Evolutionary conservation across 2,888 invertebrate genomes (phyloP), one percentile per base, ranked within the genome.

Genomic region (Synanthedon formicaeformis): DNA sequence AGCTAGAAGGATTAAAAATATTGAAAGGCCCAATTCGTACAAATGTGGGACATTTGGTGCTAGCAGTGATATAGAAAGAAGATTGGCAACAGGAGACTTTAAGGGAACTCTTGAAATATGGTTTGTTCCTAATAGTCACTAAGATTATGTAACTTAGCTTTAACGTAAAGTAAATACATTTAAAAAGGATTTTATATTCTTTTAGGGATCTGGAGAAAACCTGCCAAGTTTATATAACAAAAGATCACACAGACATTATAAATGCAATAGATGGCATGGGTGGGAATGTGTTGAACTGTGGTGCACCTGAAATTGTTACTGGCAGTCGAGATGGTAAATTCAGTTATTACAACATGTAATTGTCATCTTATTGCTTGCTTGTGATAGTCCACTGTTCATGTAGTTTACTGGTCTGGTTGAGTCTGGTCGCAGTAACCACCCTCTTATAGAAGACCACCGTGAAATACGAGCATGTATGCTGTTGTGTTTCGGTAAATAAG

Each of bases 31-130:
- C n/a, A 92, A 92, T 57, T 91, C 96, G 1, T 93, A 97, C 60
- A 98, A 97, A 86, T 98, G 98, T 84, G 94, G 94, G 16, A 96
- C 97, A 0, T 98, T 98, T 81, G 96, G 95, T 50, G 96, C 97
- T 0, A 94, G 96, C 11, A 93, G 91, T 61, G 85, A 96, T 53
- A 90, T 93, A 54, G 92, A 94, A 65, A 89, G 97, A 55, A 91
- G 92, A 77, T 85, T 98, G 60, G 96, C 98, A 0, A 94, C 96
- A 6, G 98, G 98, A 1, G 96, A 97, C 80, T 97, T 97, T 73
- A 91, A 92, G 61, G 96, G 96, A 18, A 90, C 92, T 55, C 78
- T 96, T 60, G 92, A 94, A 83, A 92, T 96, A 69, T 94, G 96
- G 96, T 34, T 10, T 76, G 84, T 71, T 50, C 4, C 12, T 12